Conservation (phyloP, 1,140 invertebrate genomes). For the Heliconius eleuchia region DNA sequence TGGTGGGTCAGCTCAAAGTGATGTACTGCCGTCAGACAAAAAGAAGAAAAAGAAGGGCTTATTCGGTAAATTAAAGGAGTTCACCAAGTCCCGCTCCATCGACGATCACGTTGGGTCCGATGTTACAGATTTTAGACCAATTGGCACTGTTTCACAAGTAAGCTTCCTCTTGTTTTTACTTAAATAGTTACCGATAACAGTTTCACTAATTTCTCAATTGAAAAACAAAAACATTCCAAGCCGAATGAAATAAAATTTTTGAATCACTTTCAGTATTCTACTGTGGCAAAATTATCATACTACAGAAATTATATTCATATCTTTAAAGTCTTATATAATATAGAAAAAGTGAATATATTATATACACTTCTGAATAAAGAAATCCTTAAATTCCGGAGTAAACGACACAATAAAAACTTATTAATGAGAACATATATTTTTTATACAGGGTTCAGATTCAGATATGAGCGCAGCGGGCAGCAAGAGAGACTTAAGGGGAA, state of each 20-base stretch:
- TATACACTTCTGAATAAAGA: too few species aligned
- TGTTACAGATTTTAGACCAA: conserved; percentile 72
- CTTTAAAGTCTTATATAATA: too few species aligned
- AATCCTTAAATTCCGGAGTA: too few species aligned
- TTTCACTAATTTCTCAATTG: too few species aligned
- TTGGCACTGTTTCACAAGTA: conserved; percentile 82
- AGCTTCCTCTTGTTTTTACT: not conserved
- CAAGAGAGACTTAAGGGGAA: conserved; percentile 89
- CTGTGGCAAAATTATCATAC: too few species aligned
- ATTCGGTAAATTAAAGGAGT: conserved; percentile 91
- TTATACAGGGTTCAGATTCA: conserved; percentile 86
- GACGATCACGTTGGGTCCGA: conserved; percentile 84
- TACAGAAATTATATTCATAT: too few species aligned
- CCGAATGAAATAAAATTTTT: too few species aligned
- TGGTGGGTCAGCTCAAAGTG: conserved; percentile 91
- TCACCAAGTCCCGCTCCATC: conserved; percentile 92
- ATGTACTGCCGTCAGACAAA: conserved; percentile 87
- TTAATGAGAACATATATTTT: not conserved
- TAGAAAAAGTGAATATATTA: too few species aligned
- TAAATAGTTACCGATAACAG: not conserved
- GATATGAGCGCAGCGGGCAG: conserved; percentile 88
- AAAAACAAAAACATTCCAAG: too few species aligned
- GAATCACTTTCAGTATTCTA: too few species aligned
- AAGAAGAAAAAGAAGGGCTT: conserved; percentile 92
- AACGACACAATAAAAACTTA: too few species aligned